A percentile compares a stretch with the other conserved stretches of the same genome.
These are phyloP conservation scores for Gryllus longicercus DNA, from an alignment of 2,888 invertebrate species.

Conservation along the genomic window DNA sequence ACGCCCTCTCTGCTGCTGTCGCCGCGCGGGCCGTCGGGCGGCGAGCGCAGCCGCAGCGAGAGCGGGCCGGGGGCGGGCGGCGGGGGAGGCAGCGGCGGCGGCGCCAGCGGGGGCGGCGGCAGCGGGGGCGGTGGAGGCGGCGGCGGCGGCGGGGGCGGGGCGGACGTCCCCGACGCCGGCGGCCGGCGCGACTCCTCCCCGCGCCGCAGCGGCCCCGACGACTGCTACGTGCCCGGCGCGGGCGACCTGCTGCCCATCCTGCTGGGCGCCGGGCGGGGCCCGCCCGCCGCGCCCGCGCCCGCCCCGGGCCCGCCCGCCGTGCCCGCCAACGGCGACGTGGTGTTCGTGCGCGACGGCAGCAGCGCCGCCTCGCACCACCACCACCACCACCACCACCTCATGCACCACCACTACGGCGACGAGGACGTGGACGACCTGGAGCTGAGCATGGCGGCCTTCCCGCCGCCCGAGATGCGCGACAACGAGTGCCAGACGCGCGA, in stretches of 20 bases:
- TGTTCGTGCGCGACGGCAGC: constrained; percentile 31
- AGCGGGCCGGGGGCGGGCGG: constrained; percentile 39
- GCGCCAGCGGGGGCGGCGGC: constrained; percentile 27
- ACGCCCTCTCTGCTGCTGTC: constrained; percentile 38
- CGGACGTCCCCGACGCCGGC: constrained; percentile 37
- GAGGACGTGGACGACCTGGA: constrained; percentile 28
- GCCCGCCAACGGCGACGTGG: constrained; percentile 38
- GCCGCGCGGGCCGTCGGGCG: constrained; percentile 39
- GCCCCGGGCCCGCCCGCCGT: constrained; percentile 35
- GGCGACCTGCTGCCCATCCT: constrained; percentile 36
- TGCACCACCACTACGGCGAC: constrained; percentile 5
- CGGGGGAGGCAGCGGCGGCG: constrained; percentile 36
- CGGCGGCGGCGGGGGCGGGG: constrained; percentile 38
- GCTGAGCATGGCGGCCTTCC: constrained; percentile 27
- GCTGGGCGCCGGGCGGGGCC: constrained; percentile 25
- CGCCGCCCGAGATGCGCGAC: constrained; percentile 62
- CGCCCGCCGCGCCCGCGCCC: constrained; percentile 33
- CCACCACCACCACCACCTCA: neutral
- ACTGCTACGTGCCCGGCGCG: constrained; percentile 51
- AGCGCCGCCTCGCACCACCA: neutral
- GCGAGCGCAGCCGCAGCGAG: constrained; percentile 29
- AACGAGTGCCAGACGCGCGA: constrained; percentile 81
- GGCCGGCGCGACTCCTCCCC: constrained; percentile 33
- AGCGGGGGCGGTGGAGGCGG: neutral
- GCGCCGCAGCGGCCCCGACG: constrained; percentile 40